These are phyloP conservation scores for Porphyrio hochstetteri DNA, from an alignment of 2,113 vertebrate genomes.

Conservation along the genomic window DNA sequence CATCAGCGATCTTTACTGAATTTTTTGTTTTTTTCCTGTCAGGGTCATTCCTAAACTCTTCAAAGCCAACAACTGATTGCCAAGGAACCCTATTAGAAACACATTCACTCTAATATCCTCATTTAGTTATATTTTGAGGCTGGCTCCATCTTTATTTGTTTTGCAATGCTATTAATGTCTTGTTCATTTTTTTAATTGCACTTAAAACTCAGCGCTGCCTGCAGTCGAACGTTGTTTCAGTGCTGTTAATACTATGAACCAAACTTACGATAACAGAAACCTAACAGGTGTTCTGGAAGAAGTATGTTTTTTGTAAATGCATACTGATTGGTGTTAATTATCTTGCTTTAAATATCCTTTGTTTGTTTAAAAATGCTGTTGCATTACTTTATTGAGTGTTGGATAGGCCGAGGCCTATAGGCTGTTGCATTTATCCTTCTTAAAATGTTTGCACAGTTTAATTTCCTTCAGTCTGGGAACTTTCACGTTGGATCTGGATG, in stretches of 20 bases:
- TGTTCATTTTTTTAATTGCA: not conserved
- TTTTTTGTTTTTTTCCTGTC: not conserved
- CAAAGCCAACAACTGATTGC: not conserved
- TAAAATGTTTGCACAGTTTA: not conserved
- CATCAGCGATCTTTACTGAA: not conserved
- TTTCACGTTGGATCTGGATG: not conserved
- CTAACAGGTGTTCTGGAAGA: not conserved
- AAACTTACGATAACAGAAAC: not conserved
- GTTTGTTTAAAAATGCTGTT: not conserved
- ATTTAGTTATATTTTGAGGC: not conserved
- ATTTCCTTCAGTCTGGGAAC: not conserved
- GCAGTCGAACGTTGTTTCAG: not conserved
- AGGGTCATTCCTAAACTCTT: not conserved
- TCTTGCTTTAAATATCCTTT: not conserved
- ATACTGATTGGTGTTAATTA: not conserved
- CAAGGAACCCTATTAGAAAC: not conserved
- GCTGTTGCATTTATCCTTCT: not conserved
- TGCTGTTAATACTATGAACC: not conserved
- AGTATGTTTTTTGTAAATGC: not conserved
- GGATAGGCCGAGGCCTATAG: not conserved
- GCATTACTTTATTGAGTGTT: not conserved
- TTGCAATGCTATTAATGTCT: not conserved
- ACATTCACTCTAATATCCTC: not conserved
- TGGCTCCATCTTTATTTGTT: not conserved
- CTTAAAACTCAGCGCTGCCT: not conserved